Evolutionary conservation across 2,113 vertebrate species (phyloP).

Genomic region (Salminus brasiliensis): DNA sequence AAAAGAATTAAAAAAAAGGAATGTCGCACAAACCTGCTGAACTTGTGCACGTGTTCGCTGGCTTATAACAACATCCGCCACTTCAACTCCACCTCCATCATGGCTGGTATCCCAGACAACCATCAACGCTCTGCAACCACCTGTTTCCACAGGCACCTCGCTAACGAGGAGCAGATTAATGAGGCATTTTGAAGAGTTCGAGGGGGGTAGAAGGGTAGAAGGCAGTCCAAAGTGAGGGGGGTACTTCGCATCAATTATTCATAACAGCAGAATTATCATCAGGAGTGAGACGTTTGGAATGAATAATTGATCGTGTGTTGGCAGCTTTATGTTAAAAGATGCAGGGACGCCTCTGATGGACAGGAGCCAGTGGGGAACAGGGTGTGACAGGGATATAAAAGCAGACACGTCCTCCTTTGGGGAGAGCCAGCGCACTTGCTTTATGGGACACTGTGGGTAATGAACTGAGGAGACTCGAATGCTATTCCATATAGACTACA

Average conservation of each 20-base stretch:
- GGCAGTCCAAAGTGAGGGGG: slow-evolving; percentile 53
- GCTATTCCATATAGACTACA: slow-evolving; percentile 7
- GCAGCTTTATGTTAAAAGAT: slow-evolving; percentile 74
- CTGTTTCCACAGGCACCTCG: slow-evolving; percentile 63
- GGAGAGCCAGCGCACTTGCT: slow-evolving; percentile 19
- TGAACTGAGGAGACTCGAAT: slow-evolving; percentile 15
- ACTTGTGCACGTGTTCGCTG: neutral
- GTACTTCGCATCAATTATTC: slow-evolving; percentile 78
- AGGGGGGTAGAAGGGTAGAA: slow-evolving; percentile 16
- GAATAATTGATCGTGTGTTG: slow-evolving; percentile 78
- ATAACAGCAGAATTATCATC: slow-evolving; percentile 78
- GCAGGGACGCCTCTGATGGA: slow-evolving; percentile 64
- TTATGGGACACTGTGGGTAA: slow-evolving; percentile 19
- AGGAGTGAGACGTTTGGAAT: slow-evolving; percentile 74
- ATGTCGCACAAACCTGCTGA: slow-evolving; percentile 2
- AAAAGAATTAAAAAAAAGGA: too few relatives aligned
- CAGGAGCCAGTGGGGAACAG: slow-evolving; percentile 53
- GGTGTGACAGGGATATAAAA: slow-evolving; percentile 40
- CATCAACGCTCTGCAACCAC: slow-evolving; percentile 66
- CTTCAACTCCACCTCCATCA: neutral
- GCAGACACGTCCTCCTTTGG: slow-evolving; percentile 12
- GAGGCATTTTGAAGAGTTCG: slow-evolving; percentile 57
- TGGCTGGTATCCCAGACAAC: slow-evolving; percentile 50
- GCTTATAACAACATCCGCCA: slow-evolving; percentile 16
- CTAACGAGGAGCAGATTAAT: slow-evolving; percentile 68